Evolutionary conservation across 2,113 vertebrate species (phyloP).

Genomic region (Lophochroa leadbeateri): DNA sequence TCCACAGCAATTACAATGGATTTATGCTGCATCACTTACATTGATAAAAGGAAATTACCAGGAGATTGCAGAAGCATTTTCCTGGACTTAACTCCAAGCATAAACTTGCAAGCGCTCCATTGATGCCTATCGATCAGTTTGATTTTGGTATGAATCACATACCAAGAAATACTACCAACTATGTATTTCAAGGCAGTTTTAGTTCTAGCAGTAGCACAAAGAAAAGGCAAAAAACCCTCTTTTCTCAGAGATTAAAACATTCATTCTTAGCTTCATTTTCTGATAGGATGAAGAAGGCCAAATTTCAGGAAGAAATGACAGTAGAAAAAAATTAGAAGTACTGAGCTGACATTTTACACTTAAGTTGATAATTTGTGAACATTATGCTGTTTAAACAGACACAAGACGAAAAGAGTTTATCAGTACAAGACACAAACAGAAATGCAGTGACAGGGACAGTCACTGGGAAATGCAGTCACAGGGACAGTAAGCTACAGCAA

Average conservation of each 20-base stretch:
- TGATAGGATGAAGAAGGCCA: not conserved
- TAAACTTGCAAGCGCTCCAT: not conserved
- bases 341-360: not conserved
- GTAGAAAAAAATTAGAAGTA: not conserved
- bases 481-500: not conserved
- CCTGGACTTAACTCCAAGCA: not conserved
- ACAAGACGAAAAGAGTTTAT: not conserved
- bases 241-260: not conserved
- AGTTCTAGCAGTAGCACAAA: not conserved
- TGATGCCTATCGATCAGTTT: conserved; percentile 8
- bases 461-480: not conserved
- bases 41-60: not conserved
- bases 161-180: not conserved
- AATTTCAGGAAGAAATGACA: not conserved
- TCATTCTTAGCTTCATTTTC: not conserved
- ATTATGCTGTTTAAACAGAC: not conserved
- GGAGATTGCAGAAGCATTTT: conserved; percentile 24
- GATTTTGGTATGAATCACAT: not conserved
- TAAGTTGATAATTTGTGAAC: not conserved
- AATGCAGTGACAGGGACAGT: not conserved
- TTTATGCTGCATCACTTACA: conserved; percentile 6
- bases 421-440: not conserved
- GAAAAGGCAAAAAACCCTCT: not conserved
- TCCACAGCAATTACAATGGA: not conserved
- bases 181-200: not conserved